Percentiles rank a stretch among this genome's conserved stretches.
phyloP scores from a whole-genome alignment of 92 coral and sea anemone species.

The Phymanthus crucifer region DNA sequence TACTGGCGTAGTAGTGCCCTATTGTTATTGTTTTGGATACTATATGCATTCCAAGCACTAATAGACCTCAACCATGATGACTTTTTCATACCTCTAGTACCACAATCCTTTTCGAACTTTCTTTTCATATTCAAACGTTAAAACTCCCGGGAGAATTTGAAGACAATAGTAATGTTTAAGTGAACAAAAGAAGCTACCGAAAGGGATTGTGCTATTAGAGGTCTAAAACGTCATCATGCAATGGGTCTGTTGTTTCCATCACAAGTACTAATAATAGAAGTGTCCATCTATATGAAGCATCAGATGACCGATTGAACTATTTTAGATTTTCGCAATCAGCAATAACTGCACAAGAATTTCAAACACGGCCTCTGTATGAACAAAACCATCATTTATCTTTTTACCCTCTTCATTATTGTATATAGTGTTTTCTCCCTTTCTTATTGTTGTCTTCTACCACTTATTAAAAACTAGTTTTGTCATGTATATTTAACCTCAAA shows the following conservation, averaged over 20 bases:
- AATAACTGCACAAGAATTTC: not conserved
- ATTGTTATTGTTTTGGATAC: not conserved
- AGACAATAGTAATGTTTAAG: too few species aligned
- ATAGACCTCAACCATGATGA: not conserved
- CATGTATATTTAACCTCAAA: not conserved
- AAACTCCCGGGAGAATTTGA: too few species aligned
- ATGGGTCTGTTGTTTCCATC: too few species aligned
- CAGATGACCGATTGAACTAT: constrained; percentile 1
- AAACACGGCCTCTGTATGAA: not conserved
- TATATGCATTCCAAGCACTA: constrained; percentile 2
- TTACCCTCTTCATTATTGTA: too few species aligned
- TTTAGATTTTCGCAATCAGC: not conserved
- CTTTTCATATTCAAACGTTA: too few species aligned
- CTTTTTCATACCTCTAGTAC: too few species aligned
- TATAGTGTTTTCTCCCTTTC: too few species aligned
- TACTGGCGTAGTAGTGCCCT: not conserved
- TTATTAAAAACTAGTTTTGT: constrained; percentile 1
- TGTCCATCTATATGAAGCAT: constrained; percentile 3
- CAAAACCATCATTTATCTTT: not conserved
- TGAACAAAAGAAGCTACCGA: too few species aligned
- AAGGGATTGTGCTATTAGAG: too few species aligned
- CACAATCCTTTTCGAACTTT: too few species aligned
- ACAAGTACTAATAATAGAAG: not conserved
- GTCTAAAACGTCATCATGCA: too few species aligned
- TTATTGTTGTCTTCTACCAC: not conserved